Base-by-base conservation (phyloP, 2,888 invertebrate genomes). In the Sialis fuliginosa region DNA sequence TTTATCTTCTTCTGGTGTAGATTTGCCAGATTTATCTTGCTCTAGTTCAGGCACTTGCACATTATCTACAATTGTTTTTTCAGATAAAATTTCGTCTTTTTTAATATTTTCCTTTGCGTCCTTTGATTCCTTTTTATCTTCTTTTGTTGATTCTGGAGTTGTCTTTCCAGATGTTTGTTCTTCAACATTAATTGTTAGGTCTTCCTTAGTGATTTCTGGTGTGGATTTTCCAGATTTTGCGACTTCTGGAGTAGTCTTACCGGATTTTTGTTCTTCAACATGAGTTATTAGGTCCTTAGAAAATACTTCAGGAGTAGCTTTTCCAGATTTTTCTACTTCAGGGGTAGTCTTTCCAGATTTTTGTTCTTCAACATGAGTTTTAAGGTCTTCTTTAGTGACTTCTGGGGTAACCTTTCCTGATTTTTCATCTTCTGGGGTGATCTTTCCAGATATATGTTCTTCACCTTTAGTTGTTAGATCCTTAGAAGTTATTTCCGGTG, bases 141-240 rank as follows among this genome's bases (percentile, higher is more conserved):
- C 6, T 33, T 33, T 44, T 47, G 34, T 43, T 6, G 39, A 7
- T 7, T 42, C 41, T 33, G 47, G 62, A 6, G 67, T 67, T 31
- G 67, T 60, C 51, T 68, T 69, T 57, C 68, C 67, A 54, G 62
- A 68, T 50, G 67, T 67, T 1, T 64, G 66, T 42, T 65, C 56
- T 1, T 68, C 56, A n/a, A 68, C 67, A 56, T 69, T 66, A 5
- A 67, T 67, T 51, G 63, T 55, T 58, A 66, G 64, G 53, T 70
- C 68, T 60, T 67, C 67, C 46, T 58, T 60, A 2, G 62, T 49
- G 12, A 63, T 65, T 52, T 56, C 62, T 6, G 65, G 56, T 3
- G 57, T 42, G 4, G 48, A 46, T 13, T 32, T 48, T 37, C 31
- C 45, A 33, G 45, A 39, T 37, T 48, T 13, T n/a, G 39, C 33